Evolutionary conservation across 2,797 vertebrate species (phyloP).

Genomic region (Zalophus californianus): DNA sequence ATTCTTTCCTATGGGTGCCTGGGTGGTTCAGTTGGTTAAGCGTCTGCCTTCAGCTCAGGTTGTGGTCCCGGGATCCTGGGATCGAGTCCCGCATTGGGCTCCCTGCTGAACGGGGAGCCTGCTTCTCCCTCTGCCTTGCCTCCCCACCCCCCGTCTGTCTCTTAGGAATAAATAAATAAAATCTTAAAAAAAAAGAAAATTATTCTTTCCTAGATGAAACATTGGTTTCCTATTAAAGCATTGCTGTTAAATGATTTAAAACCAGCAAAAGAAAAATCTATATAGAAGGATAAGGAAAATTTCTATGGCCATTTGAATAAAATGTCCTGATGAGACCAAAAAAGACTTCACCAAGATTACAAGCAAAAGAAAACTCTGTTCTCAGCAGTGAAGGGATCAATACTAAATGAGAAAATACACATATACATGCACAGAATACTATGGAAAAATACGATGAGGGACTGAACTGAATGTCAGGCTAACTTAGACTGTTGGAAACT

Average conservation of each 20-base stretch:
- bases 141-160: too few relatives aligned
- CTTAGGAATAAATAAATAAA: not conserved
- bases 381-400: not conserved
- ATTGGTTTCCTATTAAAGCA: conserved; percentile 2
- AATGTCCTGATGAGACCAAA: not conserved
- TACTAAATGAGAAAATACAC: not conserved
- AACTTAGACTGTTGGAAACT: not conserved
- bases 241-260: conserved; percentile 5
- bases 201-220: conserved; percentile 39
- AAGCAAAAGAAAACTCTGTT: not conserved
- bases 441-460: not conserved
- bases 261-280: not conserved
- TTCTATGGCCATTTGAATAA: not conserved
- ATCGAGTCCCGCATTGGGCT: too few relatives aligned
- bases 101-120: too few relatives aligned
- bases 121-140: too few relatives aligned
- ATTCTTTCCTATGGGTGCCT: not conserved
- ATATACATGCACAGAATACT: not conserved
- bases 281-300: not conserved
- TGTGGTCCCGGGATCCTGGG: too few relatives aligned
- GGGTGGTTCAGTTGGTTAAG: too few relatives aligned
- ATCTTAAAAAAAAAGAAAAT: not conserved
- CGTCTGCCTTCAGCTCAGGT: too few relatives aligned
- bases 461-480: not conserved
- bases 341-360: not conserved